phyloP scores from a whole-genome alignment of 2,888 invertebrate species.

The Netelia melanura region DNA sequence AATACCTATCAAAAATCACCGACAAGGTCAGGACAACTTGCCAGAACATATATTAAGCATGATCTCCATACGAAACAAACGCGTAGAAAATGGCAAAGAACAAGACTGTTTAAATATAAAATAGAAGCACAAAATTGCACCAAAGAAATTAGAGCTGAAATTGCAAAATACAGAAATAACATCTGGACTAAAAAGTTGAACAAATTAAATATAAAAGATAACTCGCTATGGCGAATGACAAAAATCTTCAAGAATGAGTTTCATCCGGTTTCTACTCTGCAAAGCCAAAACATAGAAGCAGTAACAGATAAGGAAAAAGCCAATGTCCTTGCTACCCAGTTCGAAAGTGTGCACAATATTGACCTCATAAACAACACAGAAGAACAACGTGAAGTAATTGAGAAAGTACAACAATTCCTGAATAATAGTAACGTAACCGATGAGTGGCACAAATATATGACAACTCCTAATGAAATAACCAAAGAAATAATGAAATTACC shows the following conservation, averaged over 20 bases:
- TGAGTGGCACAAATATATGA: constrained; percentile 69
- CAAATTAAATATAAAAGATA: constrained; percentile 42
- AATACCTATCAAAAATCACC: constrained; percentile 16
- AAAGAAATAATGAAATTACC: constrained; percentile 37
- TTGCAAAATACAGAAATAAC: constrained; percentile 35
- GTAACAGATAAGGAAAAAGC: constrained; percentile 67
- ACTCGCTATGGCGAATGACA: constrained; percentile 37
- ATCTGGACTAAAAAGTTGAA: constrained; percentile 49
- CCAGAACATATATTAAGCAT: constrained; percentile 42
- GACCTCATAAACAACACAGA: constrained; percentile 57
- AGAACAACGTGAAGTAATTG: constrained; percentile 56
- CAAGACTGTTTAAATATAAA: constrained; percentile 4
- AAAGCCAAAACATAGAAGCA: constrained; percentile 23
- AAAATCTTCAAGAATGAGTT: constrained; percentile 37
- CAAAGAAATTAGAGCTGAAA: constrained; percentile 53
- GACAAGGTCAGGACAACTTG: constrained; percentile 41
- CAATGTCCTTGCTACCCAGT: constrained; percentile 64
- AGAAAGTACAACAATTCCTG: constrained; percentile 4
- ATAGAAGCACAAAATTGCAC: constrained; percentile 2
- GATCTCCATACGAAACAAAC: constrained; percentile 45
- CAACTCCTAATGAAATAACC: constrained; percentile 68
- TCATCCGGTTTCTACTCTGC: constrained; percentile 21
- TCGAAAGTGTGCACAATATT: constrained; percentile 64
- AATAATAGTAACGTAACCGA: constrained; percentile 18
- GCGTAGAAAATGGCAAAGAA: constrained; percentile 31